These are phyloP conservation scores for Charina bottae DNA, from an alignment of 2,113 vertebrate genomes.

Conservation along the genomic window DNA sequence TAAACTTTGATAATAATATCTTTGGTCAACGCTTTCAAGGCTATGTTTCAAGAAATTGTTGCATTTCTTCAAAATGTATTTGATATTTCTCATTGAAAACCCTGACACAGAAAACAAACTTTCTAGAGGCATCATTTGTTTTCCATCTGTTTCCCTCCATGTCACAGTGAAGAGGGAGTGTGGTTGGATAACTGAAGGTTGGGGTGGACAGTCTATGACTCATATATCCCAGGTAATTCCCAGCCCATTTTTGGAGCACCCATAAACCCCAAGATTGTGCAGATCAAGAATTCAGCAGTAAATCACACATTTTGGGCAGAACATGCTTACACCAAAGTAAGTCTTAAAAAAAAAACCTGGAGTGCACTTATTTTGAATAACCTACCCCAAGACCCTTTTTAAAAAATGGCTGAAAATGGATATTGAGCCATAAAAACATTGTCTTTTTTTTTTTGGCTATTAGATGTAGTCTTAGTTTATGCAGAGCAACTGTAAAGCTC, in stretches of 20 bases:
- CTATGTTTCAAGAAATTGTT: background rate
- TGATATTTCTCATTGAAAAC: background rate
- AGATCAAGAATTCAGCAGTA: background rate
- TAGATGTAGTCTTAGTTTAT: background rate
- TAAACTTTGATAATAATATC: constrained; percentile 1
- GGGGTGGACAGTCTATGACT: background rate
- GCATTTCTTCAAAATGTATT: background rate
- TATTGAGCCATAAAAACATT: background rate
- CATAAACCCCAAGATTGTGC: background rate
- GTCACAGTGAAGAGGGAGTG: background rate
- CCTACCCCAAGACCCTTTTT: background rate
- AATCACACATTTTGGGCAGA: background rate
- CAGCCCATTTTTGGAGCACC: background rate
- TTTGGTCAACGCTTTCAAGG: background rate
- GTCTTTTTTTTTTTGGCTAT: too few relatives aligned
- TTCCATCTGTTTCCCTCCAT: background rate
- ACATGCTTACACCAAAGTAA: background rate
- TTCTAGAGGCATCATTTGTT: background rate
- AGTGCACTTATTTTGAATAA: background rate
- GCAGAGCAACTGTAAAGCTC: background rate
- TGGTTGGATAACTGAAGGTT: background rate
- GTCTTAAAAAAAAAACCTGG: too few relatives aligned
- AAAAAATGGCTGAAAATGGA: background rate
- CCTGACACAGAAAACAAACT: background rate
- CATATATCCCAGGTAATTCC: background rate